Base-by-base conservation (phyloP, 2,797 vertebrate genomes). In the Tenualosa thibaudeaui region DNA sequence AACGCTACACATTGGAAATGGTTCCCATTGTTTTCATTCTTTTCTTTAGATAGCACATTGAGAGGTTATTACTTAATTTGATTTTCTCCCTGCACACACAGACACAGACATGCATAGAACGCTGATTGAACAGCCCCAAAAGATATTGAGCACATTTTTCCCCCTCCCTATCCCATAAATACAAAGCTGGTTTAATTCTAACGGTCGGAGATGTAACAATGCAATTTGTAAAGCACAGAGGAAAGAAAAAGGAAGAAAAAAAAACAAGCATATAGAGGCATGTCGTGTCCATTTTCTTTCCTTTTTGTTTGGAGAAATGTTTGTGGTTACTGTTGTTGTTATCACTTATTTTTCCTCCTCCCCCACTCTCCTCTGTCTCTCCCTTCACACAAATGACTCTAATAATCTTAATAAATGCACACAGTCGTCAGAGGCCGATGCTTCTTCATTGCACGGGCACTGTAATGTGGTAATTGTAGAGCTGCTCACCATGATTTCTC, bases 1-100 rank as follows among this genome's bases (percentile, higher is more conserved):
- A 90, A 90, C 85, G 86, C 90, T 89, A 89, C 92, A 89, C 91
- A 91, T 92, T 85, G 40, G 90, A 89, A 92, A 92, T 92, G 88
- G 68, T 82, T 91, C 91, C 86, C 86, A 89, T 86, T 87, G 86
- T 90, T 89, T 89, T 92, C 83, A 84, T 92, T 93, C 81, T 86
- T 85, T 90, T 85, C 85, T 83, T 83, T 81, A 89, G 87, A 90
- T 86, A 84, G 89, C 88, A 87, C 84, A 88, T 83, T 87, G 89
- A 89, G 86, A 90, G 90, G 90, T 88, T 85, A 88, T 91, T 88
- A 88, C 89, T 90, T 92, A 90, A 92, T 91, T 91, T 87, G 83
- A 84, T 87, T 89, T 87, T 82, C 12, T 86, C 81, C 12, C 37
- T 50, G n/a, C 83, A 68, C 49, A 60, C 78, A 71, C 82, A 86